Evolutionary conservation across 2,888 invertebrate species (phyloP).

Genomic region (Polymixis flavicincta): DNA sequence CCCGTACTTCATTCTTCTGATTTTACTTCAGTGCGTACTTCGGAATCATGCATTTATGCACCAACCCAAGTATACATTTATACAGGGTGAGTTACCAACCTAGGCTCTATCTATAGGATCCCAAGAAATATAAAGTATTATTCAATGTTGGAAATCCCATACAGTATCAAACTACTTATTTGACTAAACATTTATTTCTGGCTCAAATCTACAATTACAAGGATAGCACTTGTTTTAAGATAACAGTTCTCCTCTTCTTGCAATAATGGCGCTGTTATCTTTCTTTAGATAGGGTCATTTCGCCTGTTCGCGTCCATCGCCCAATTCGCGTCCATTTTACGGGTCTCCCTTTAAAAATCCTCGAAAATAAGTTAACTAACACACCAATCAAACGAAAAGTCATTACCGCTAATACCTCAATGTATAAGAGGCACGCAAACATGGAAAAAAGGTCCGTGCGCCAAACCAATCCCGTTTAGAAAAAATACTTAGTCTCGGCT

Average conservation of each 20-base stretch:
- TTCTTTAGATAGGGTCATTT: no score
- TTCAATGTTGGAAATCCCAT: background rate
- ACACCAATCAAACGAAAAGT: no score
- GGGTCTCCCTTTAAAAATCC: no score
- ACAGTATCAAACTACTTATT: background rate
- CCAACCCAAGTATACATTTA: background rate
- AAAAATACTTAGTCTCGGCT: no score
- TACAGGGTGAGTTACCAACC: background rate
- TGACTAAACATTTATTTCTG: background rate
- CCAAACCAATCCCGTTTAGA: no score
- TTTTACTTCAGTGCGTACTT: background rate
- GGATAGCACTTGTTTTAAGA: slow-evolving; percentile 3
- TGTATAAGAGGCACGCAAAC: no score
- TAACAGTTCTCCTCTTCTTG: slow-evolving; percentile 17
- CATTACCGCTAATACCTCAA: no score
- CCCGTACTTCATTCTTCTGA: background rate
- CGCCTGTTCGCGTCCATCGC: no score
- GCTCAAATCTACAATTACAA: background rate
- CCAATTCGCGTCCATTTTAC: no score
- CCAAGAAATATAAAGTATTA: background rate
- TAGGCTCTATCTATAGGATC: background rate
- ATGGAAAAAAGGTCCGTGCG: no score
- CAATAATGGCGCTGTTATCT: slow-evolving; percentile 23
- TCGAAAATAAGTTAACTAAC: no score
- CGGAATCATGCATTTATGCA: background rate